Base-by-base conservation (phyloP, 2,113 vertebrate species). In the Daboia siamensis region DNA sequence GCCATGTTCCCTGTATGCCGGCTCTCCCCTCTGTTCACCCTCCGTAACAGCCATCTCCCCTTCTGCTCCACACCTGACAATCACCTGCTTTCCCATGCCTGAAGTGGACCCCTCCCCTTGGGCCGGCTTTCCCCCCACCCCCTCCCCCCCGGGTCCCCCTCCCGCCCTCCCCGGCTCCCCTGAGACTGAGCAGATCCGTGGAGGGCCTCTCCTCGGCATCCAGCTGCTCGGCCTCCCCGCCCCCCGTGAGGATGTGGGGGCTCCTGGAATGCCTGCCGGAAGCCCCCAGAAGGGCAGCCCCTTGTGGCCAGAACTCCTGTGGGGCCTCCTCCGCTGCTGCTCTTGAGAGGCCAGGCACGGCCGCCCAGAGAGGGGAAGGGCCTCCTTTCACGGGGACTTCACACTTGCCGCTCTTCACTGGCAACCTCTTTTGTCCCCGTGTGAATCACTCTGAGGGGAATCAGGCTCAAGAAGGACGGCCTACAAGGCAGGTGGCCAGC, bases 21-120 rank as follows among this genome's bases (percentile, higher is more conserved):
- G 13, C 9, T 29, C 9, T 29, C 1, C 5, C 46, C 0, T 2
- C 4, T 46, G 0, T 2, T 55, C 21, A 4, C 6, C 33, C 4
- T 39, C 69, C 69, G 33, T 17, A 17, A 29, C 0, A 17, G 0
- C 9, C 39, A 24, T 2, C 86, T 89, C 48, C 4, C 3, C 12
- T 11, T 17, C 0, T 20, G 69, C 0, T 29, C 51, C 26, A n/a
- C 48, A 10, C 8, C 89, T 21, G 46, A 29, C 52, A 23, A n/a
- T 20, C 10, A 26, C 7, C 57, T 33, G 6, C 24, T 20, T 11
- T 56, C 2, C 26, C 26, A 44, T 3, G 29, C 21, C 46, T 24
- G 20, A 48, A 20, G 24, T 29, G 3, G 29, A 21, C 24, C 13
- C 69, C n/a, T 20, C n/a, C 6, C n/a, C n/a, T 80, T n/a, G 61